Conservation (phyloP, 1,140 invertebrate genomes). For the Vollenhovia emeryi region DNA sequence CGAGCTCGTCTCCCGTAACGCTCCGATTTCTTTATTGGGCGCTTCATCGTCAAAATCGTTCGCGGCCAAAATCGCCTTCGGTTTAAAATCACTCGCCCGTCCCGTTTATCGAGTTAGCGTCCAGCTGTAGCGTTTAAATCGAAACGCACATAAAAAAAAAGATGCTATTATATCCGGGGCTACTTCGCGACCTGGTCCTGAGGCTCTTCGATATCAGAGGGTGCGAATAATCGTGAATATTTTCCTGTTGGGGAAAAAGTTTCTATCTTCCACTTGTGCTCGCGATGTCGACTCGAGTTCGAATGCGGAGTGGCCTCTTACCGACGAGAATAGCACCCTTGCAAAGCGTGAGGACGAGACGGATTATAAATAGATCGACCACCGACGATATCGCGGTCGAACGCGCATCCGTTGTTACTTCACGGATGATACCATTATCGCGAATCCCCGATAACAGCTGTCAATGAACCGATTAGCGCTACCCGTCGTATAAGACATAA, state of each 20-base stretch:
- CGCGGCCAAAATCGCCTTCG: background rate
- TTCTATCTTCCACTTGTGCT: slow-evolving; percentile 50
- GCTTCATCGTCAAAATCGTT: slow-evolving; percentile 12
- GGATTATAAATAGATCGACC: slow-evolving; percentile 69
- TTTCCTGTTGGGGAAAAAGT: slow-evolving; percentile 38
- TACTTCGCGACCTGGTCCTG: background rate
- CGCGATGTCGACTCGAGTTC: slow-evolving; percentile 54
- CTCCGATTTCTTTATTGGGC: slow-evolving; percentile 61
- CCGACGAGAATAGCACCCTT: slow-evolving; percentile 71
- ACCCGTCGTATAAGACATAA: background rate
- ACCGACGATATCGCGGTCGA: slow-evolving; percentile 60
- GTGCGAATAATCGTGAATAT: background rate
- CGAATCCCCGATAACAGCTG: background rate
- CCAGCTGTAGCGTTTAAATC: background rate
- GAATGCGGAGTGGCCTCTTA: slow-evolving; percentile 57
- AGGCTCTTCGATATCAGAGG: background rate
- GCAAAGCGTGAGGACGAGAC: slow-evolving; percentile 58
- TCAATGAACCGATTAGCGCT: background rate
- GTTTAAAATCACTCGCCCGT: background rate
- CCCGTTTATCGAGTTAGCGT: background rate
- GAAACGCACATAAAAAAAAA: background rate
- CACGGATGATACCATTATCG: slow-evolving; percentile 4
- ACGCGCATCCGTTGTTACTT: slow-evolving; percentile 53
- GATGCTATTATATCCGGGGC: background rate
- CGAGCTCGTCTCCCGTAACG: slow-evolving; percentile 33